A percentile compares a stretch with the other conserved stretches of the same genome.
Evolutionary conservation across 2,888 invertebrate genomes (phyloP).

Genomic region (Cecidostiba fungosa): DNA sequence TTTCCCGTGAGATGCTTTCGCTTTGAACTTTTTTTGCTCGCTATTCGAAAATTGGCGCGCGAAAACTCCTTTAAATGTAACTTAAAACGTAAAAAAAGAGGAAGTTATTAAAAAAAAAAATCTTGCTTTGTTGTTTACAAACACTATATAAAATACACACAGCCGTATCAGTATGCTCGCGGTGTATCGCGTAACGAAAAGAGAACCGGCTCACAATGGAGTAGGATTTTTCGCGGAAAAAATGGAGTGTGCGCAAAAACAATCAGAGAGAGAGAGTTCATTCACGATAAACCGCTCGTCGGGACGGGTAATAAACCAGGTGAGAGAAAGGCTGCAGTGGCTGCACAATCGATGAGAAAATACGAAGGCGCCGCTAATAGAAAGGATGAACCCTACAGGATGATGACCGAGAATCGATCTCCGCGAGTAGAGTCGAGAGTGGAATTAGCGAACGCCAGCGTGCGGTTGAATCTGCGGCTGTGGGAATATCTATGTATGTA

Average conservation of each 20-base stretch:
- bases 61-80: too few relatives aligned
- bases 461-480: background rate
- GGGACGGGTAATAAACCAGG: background rate
- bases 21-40: background rate
- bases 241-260: background rate
- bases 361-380: conserved; percentile 1
- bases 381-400: conserved; percentile 20
- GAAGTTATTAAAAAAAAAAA: too few relatives aligned
- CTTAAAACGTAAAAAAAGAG: too few relatives aligned
- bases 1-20: background rate
- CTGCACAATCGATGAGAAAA: conserved; percentile 47
- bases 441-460: background rate
- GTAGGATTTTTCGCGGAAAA: conserved; percentile 13
- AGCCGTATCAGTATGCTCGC: background rate
- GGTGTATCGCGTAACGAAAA: conserved; percentile 5
- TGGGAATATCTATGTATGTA: background rate
- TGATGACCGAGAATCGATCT: conserved; percentile 18
- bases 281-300: background rate
- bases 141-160: background rate
- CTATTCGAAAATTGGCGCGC: background rate
- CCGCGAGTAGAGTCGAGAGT: background rate
- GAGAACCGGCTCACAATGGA: background rate
- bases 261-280: conserved; percentile 21
- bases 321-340: conserved; percentile 33
- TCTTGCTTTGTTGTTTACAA: background rate